Evolutionary conservation across 2,113 vertebrate genomes (phyloP).

Genomic region (Psittacula cyanocephala): DNA sequence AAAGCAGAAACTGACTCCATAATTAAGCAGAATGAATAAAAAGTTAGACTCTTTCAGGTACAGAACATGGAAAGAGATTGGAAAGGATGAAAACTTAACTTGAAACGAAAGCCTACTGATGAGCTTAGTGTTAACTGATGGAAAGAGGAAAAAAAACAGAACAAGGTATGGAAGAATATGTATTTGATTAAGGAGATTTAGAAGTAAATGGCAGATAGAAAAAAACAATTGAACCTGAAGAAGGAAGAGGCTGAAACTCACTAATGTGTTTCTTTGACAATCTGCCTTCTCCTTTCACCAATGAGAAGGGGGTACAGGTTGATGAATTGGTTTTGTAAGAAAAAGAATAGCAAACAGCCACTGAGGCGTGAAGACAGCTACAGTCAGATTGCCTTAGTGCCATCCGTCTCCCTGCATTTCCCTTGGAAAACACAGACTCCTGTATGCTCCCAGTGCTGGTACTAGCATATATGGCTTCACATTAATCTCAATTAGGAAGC

Average conservation of each 20-base stretch:
- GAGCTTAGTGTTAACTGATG: neutral
- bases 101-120: neutral
- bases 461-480: neutral
- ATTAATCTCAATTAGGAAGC: neutral
- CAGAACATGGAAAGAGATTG: neutral
- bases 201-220: neutral
- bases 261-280: neutral
- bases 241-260: neutral
- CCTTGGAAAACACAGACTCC: neutral
- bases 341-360: neutral
- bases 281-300: neutral
- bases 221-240: neutral
- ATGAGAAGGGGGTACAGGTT: neutral
- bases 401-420: neutral
- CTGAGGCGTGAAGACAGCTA: neutral
- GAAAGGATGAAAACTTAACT: neutral
- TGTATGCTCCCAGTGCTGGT: neutral
- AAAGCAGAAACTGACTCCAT: neutral
- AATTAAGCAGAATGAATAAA: neutral
- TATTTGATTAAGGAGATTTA: neutral
- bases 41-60: neutral
- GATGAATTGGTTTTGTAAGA: neutral
- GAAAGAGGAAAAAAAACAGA: neutral
- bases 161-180: neutral
- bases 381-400: neutral